Percentiles rank a stretch among this genome's conserved stretches.
Conservation (phyloP, 2,888 invertebrate genomes). For the Ligdia adustata region DNA sequence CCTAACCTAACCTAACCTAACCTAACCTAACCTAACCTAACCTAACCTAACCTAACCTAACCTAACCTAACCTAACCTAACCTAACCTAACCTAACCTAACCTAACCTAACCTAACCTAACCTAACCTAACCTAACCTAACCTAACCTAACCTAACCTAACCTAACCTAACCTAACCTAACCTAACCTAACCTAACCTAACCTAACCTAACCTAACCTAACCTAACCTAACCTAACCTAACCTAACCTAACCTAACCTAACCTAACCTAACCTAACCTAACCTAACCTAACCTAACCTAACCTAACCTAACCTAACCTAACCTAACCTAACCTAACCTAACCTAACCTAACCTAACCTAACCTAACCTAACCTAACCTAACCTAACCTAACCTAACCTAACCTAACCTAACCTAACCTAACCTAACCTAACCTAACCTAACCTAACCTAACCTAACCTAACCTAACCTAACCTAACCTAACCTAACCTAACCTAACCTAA, state of each 20-base stretch:
- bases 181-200: conserved; percentile 24
- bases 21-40: not conserved
- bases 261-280: conserved; percentile 10
- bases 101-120: conserved; percentile 13
- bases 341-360: conserved; percentile 1
- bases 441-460: not conserved
- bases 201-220: conserved; percentile 1
- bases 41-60: conserved; percentile 4
- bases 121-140: conserved; percentile 1
- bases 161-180: conserved; percentile 25
- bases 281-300: conserved; percentile 18
- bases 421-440: not conserved
- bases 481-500: conserved; percentile 11
- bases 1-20: not conserved
- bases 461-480: conserved; percentile 4
- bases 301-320: conserved; percentile 24
- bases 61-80: conserved; percentile 11
- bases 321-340: conserved; percentile 1
- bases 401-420: conserved; percentile 14
- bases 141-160: conserved; percentile 4
- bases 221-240: not conserved
- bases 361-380: conserved; percentile 17
- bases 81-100: conserved; percentile 24
- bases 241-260: not conserved
- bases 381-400: conserved; percentile 26